Base-by-base conservation (phyloP, 2,888 invertebrate species). In the Pycnomerus fuliginosus region DNA sequence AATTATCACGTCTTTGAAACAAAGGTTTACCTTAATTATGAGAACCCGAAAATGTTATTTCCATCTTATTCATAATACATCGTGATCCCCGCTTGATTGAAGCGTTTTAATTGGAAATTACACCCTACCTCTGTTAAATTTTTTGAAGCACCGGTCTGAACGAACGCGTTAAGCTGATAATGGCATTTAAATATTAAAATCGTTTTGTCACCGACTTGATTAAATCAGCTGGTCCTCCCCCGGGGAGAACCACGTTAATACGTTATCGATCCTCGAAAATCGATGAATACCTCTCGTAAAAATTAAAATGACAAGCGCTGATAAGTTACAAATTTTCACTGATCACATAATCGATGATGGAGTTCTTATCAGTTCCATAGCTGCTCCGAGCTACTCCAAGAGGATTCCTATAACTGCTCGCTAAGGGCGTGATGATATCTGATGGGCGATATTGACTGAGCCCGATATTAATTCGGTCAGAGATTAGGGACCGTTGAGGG, bases 241-340 rank as follows among this genome's bases (percentile, higher is more conserved):
- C 22, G 27, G 34, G 41, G 34, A 33, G 23, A 20, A 23, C 41
- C 8, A 14, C 16, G 41, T 41, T 41, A 41, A 41, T 41, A 41
- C 33, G 14, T 41, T 34, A 41, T 41, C 33, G 41, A 41, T 34
- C 28, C n/a, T n/a, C n/a, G n/a, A n/a, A n/a, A n/a, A n/a, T n/a
- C n/a, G n/a, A n/a, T n/a, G n/a, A n/a, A n/a, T n/a, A n/a, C n/a
- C n/a, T n/a, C n/a, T n/a, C n/a, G n/a, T n/a, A n/a, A n/a, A n/a
- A n/a, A n/a, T n/a, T n/a, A n/a, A n/a, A n/a, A n/a, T n/a, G n/a
- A n/a, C n/a, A n/a, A n/a, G n/a, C n/a, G n/a, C n/a, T n/a, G n/a
- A n/a, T n/a, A n/a, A n/a, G n/a, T n/a, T n/a, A n/a, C n/a, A n/a
- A n/a, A n/a, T n/a, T n/a, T n/a, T n/a, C 27, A 10, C 13, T 36